Evolutionary conservation across 2,888 invertebrate genomes (phyloP).

Genomic region (Eupeodes luniger): DNA sequence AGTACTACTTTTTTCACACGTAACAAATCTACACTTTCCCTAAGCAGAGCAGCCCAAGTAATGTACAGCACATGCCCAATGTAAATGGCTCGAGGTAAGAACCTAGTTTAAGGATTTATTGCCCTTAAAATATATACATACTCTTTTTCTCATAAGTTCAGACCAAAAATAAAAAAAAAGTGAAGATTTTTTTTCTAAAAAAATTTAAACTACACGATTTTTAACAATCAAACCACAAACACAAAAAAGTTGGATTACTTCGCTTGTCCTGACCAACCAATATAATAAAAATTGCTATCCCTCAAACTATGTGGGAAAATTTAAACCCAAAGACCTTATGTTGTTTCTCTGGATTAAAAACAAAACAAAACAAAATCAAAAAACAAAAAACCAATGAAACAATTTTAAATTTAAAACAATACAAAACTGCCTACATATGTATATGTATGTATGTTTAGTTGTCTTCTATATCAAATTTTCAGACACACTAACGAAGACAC

Average conservation of each 20-base stretch:
- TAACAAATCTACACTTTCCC: too few relatives aligned
- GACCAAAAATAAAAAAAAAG: neutral
- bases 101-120: neutral
- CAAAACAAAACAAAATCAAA: neutral
- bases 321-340: constrained; percentile 58
- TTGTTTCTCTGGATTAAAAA: constrained; percentile 12
- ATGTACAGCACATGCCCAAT: too few relatives aligned
- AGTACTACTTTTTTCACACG: too few relatives aligned
- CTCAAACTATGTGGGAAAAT: constrained; percentile 71
- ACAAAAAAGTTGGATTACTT: constrained; percentile 23
- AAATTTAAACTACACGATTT: constrained; percentile 27
- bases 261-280: constrained; percentile 18
- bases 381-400: constrained; percentile 43
- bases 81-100: neutral
- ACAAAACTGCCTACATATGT: constrained; percentile 24
- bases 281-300: constrained; percentile 31
- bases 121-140: neutral
- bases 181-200: neutral
- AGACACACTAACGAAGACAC: constrained; percentile 34
- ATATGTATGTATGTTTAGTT: neutral
- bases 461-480: constrained; percentile 15
- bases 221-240: neutral
- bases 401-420: constrained; percentile 63
- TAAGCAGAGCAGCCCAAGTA: too few relatives aligned
- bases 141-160: neutral